These are phyloP conservation scores for Drosophila funebris DNA, from an alignment of 1,140 invertebrate species.

Conservation along the genomic window DNA sequence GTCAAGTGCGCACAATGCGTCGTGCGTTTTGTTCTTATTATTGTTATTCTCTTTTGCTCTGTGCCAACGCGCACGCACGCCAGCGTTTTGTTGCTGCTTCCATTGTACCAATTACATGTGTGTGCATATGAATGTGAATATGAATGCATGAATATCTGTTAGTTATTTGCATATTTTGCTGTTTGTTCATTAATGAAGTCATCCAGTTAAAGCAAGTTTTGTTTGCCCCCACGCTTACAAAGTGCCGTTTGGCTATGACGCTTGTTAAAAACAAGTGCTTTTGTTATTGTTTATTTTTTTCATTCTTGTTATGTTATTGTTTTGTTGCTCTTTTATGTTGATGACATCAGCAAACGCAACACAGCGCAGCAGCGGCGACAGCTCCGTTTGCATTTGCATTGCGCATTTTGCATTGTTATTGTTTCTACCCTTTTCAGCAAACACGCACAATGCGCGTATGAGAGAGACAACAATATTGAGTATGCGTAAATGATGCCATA, in stretches of 20 bases:
- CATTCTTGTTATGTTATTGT: constrained; percentile 5
- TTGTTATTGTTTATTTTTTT: constrained; percentile 8
- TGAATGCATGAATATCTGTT: constrained; percentile 7
- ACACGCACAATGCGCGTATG: background rate
- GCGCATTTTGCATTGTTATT: constrained; percentile 47
- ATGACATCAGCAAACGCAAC: constrained; percentile 38
- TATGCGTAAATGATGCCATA: constrained; percentile 15
- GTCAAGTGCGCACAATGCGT: constrained; percentile 28
- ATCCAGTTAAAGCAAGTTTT: constrained; percentile 69
- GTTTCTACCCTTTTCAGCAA: constrained; percentile 32
- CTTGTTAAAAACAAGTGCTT: constrained; percentile 21
- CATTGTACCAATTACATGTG: constrained; percentile 16
- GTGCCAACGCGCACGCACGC: constrained; percentile 24
- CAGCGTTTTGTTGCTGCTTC: constrained; percentile 16
- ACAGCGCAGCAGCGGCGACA: background rate
- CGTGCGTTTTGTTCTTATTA: constrained; percentile 10
- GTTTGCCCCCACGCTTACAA: constrained; percentile 44
- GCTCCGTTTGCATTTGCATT: constrained; percentile 23
- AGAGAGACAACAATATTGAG: background rate
- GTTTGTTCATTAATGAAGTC: constrained; percentile 68
- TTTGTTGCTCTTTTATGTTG: constrained; percentile 37
- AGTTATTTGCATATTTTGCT: constrained; percentile 36
- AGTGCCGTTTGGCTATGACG: constrained; percentile 23
- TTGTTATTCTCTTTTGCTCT: constrained; percentile 17
- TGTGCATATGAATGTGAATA: background rate